phyloP scores from a whole-genome alignment of 2,797 vertebrate genomes.

The Synaphobranchus kaupii region DNA sequence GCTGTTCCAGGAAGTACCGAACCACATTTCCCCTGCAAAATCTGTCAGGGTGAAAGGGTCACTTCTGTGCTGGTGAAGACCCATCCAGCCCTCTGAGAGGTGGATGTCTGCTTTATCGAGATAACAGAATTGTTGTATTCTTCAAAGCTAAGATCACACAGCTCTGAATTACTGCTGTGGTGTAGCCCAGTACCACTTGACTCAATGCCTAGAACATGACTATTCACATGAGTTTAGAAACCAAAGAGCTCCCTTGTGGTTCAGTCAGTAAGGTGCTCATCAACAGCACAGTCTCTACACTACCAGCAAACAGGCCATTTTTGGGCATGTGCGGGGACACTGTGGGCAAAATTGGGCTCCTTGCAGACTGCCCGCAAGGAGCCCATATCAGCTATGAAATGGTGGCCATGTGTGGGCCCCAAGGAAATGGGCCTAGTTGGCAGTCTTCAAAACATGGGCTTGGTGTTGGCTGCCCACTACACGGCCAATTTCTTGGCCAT shows the following conservation, averaged over 20 bases:
- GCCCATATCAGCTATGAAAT: too few relatives aligned
- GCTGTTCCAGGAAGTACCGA: background rate
- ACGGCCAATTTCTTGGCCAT: too few relatives aligned
- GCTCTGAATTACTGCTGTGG: background rate
- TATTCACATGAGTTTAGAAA: background rate
- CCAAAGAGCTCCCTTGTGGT: background rate
- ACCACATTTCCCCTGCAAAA: background rate
- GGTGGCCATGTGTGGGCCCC: too few relatives aligned
- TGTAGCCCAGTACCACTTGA: background rate
- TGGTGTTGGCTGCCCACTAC: too few relatives aligned
- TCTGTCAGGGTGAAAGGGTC: background rate
- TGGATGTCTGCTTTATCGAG: conserved; percentile 6
- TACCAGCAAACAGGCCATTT: too few relatives aligned
- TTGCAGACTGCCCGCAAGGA: too few relatives aligned
- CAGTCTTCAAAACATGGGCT: too few relatives aligned
- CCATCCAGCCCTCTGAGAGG: background rate
- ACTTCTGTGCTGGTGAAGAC: background rate
- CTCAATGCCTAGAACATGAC: background rate
- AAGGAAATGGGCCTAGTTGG: too few relatives aligned
- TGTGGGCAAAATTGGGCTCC: too few relatives aligned
- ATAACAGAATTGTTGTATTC: background rate
- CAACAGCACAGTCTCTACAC: too few relatives aligned
- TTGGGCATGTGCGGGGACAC: too few relatives aligned
- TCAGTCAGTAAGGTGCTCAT: background rate
- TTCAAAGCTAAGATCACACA: background rate